phyloP scores from a whole-genome alignment of 2,113 vertebrate species.

The Melanostigma gelatinosum region DNA sequence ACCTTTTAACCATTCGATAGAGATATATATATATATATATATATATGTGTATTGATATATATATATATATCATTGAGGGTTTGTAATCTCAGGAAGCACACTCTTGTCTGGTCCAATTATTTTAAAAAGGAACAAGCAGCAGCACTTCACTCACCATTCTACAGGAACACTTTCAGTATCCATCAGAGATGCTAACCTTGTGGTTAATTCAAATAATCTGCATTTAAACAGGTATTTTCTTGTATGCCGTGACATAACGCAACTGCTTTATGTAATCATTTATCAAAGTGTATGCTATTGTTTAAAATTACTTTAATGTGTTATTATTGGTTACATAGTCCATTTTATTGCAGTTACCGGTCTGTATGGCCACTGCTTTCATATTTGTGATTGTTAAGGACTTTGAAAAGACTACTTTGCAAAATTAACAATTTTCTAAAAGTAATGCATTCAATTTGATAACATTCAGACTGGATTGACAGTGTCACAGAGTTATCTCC shows the following conservation, averaged over 20 bases:
- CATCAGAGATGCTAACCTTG: too few relatives aligned
- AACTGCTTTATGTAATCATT: neutral
- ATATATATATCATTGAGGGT: neutral
- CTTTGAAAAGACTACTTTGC: neutral
- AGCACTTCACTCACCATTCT: too few relatives aligned
- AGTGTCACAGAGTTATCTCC: neutral
- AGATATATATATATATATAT: too few relatives aligned
- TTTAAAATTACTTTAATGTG: neutral
- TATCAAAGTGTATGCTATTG: neutral
- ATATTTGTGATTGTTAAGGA: neutral
- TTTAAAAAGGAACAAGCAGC: too few relatives aligned
- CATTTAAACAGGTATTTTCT: too few relatives aligned
- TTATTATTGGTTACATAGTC: neutral
- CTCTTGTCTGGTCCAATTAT: neutral
- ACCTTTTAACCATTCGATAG: neutral
- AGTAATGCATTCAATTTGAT: neutral
- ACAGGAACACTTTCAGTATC: too few relatives aligned
- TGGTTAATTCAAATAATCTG: too few relatives aligned
- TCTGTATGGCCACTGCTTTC: neutral
- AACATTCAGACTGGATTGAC: neutral
- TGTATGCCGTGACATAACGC: neutral
- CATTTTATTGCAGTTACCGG: neutral
- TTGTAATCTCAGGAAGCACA: neutral
- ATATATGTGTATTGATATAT: too few relatives aligned
- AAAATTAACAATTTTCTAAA: neutral